Conservation (phyloP, 2,113 vertebrate species). For the Meles meles region DNA sequence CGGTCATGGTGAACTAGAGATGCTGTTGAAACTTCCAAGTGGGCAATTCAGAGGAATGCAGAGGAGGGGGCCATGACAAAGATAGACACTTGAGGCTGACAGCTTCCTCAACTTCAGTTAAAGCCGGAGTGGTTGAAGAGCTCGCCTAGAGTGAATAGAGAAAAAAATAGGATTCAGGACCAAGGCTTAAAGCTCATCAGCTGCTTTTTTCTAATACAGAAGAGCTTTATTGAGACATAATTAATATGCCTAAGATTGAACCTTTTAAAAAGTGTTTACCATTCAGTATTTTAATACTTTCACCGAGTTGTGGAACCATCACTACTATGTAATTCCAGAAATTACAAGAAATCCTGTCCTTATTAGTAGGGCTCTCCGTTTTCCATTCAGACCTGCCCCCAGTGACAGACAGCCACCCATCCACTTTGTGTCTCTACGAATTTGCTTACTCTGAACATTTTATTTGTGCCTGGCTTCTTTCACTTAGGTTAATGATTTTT, state of each 20-base stretch:
- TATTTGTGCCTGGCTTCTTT: background rate
- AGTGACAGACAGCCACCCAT: background rate
- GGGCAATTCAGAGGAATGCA: background rate
- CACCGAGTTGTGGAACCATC: background rate
- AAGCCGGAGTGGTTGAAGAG: background rate
- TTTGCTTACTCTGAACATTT: background rate
- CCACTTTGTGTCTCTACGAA: background rate
- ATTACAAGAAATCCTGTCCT: background rate
- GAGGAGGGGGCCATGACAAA: background rate
- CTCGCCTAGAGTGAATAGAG: background rate
- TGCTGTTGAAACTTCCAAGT: background rate
- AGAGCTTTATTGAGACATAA: background rate
- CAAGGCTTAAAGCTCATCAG: background rate
- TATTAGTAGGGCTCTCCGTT: background rate
- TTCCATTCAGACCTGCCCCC: background rate
- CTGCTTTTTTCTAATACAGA: background rate
- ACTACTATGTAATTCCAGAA: background rate
- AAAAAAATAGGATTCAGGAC: background rate
- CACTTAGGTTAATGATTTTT: background rate
- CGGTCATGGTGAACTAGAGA: background rate
- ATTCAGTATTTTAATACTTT: background rate
- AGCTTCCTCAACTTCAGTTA: background rate
- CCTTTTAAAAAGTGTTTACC: background rate
- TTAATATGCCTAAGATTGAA: background rate
- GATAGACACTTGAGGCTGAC: background rate